phyloP scores from a whole-genome alignment of 1,140 invertebrate species.

The Dendrolimus punctatus region DNA sequence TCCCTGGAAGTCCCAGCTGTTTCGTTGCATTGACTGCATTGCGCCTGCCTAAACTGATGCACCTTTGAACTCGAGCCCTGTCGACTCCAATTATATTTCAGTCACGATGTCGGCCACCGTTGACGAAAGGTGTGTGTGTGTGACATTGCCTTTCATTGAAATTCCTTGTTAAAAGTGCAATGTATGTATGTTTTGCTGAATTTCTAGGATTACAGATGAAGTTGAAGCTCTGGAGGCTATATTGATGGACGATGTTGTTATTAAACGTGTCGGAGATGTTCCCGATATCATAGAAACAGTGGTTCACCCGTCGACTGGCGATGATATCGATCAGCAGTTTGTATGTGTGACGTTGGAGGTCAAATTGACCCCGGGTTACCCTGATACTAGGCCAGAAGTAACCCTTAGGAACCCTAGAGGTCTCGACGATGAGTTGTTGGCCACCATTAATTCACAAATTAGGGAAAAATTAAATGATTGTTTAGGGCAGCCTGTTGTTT shows the following conservation, averaged over 20 bases:
- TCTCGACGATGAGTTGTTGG: conserved; percentile 82
- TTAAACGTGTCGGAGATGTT: conserved; percentile 73
- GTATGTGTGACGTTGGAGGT: conserved; percentile 86
- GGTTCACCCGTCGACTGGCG: conserved; percentile 86
- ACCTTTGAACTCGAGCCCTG: conserved; percentile 27
- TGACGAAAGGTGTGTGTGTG: conserved; percentile 61
- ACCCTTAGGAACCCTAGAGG: conserved; percentile 85
- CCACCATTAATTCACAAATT: conserved; percentile 78
- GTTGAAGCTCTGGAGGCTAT: conserved; percentile 86
- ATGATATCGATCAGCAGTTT: conserved; percentile 86
- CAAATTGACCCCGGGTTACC: conserved; percentile 79
- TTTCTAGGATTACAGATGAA: conserved; percentile 83
- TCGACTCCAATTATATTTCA: conserved; percentile 29
- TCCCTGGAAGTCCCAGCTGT: conserved; percentile 52
- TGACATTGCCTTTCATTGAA: conserved; percentile 6
- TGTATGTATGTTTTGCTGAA: conserved; percentile 13
- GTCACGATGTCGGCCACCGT: conserved; percentile 47
- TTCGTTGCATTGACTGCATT: conserved; percentile 62
- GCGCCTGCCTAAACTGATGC: conserved; percentile 62
- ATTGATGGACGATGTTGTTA: conserved; percentile 81
- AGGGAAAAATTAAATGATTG: conserved; percentile 81
- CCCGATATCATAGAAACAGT: conserved; percentile 81
- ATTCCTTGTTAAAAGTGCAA: conserved; percentile 14
- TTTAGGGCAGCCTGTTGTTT: conserved; percentile 85
- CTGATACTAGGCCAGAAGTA: conserved; percentile 79